Percentiles rank a stretch among this genome's conserved stretches.
Conservation (phyloP, 2,113 vertebrate species). For the Sarotherodon lohbergeri region DNA sequence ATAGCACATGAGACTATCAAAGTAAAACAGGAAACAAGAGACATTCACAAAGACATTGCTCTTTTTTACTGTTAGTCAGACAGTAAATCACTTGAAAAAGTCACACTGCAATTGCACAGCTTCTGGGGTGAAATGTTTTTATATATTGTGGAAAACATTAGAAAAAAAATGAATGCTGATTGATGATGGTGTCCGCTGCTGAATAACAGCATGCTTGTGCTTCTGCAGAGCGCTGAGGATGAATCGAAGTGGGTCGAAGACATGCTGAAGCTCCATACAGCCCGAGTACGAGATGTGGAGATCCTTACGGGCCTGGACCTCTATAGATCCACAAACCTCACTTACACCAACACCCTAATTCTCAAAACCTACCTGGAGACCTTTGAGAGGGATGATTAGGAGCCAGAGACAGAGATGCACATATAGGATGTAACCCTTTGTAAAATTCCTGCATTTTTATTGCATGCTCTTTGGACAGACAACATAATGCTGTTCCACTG, state of each 20-base stretch:
- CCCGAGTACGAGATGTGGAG: constrained; percentile 87
- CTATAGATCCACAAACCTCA: constrained; percentile 81
- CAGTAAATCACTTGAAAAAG: neutral
- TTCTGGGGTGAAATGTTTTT: neutral
- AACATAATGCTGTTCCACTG: neutral
- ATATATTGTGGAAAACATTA: accelerated
- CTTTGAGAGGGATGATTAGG: constrained; percentile 88
- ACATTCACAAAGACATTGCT: neutral
- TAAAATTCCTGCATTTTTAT: neutral
- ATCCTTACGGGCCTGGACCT: constrained; percentile 91
- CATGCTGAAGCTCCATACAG: constrained; percentile 87
- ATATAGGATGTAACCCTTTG: neutral
- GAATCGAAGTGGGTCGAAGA: constrained; percentile 90
- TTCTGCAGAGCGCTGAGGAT: constrained; percentile 77
- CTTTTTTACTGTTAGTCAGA: neutral
- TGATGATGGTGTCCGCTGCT: neutral
- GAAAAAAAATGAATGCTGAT: neutral
- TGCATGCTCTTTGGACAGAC: neutral
- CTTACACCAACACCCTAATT: constrained; percentile 80
- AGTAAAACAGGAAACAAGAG: neutral
- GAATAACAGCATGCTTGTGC: neutral
- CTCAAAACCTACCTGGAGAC: constrained; percentile 95
- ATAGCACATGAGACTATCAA: neutral
- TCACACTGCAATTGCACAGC: neutral
- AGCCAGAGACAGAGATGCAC: neutral